These are phyloP conservation scores for Lagodon rhomboides DNA, from an alignment of 2,797 vertebrate genomes.

Conservation along the genomic window DNA sequence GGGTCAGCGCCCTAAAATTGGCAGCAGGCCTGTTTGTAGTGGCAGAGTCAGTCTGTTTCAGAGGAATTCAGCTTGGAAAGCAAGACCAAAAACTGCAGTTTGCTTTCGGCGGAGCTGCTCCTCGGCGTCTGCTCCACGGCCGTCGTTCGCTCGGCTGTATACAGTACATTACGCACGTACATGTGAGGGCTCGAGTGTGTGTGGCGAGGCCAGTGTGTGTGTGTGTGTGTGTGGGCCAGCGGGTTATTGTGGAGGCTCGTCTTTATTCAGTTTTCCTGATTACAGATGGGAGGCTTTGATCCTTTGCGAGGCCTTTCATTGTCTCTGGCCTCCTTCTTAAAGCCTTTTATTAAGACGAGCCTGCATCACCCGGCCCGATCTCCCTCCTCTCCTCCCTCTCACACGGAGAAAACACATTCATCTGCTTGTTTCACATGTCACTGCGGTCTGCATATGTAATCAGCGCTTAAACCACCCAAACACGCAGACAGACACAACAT, in stretches of 20 bases:
- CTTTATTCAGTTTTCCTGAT: slow-evolving; percentile 69
- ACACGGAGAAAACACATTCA: slow-evolving; percentile 18
- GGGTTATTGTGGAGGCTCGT: slow-evolving; percentile 59
- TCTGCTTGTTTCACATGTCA: slow-evolving; percentile 56
- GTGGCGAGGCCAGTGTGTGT: slow-evolving; percentile 17
- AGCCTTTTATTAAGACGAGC: slow-evolving; percentile 72
- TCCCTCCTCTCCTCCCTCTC: background rate
- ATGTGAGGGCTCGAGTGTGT: slow-evolving; percentile 9
- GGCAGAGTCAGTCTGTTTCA: slow-evolving; percentile 36
- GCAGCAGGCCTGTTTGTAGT: slow-evolving; percentile 48
- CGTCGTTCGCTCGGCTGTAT: background rate
- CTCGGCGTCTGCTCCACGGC: slow-evolving; percentile 15
- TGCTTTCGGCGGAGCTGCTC: slow-evolving; percentile 22
- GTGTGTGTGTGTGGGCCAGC: slow-evolving; percentile 49
- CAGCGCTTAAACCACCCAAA: slow-evolving; percentile 22
- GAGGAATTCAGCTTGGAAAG: slow-evolving; percentile 19
- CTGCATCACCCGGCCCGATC: slow-evolving; percentile 19
- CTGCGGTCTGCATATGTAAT: slow-evolving; percentile 48
- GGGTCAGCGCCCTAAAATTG: slow-evolving; percentile 51
- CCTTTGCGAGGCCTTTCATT: slow-evolving; percentile 67
- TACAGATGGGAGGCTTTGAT: slow-evolving; percentile 75
- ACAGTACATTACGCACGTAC: slow-evolving; percentile 6
- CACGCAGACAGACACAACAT: slow-evolving; percentile 26
- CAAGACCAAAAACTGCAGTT: slow-evolving; percentile 21
- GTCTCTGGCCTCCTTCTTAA: slow-evolving; percentile 41